Base-by-base conservation (phyloP, 2,888 invertebrate genomes). In the Acleris cristana region DNA sequence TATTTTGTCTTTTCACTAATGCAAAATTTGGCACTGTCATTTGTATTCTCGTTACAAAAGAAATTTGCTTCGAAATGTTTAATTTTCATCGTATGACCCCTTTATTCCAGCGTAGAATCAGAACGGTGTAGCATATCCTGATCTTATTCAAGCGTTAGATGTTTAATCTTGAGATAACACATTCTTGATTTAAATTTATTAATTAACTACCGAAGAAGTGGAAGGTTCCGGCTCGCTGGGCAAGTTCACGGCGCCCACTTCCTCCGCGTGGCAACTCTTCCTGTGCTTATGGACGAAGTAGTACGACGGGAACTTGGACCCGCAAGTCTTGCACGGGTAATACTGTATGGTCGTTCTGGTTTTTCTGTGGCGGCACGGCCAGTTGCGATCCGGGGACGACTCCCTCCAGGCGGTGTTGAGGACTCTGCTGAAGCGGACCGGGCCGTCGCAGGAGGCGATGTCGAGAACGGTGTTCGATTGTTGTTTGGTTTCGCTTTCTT, bases 281-380 rank as follows among this genome's bases (percentile, higher is more conserved):
- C 97, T 93, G 83, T 98, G 98, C 81, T 98, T 98, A 84, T 98
- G 98, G 26, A 98, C 98, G 90, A 98, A 98, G 89, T 98, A 98
- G 84, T 98, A 98, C 73, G 97, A 97, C 1, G 98, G 98, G 84
- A 98, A 98, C 85, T 98, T 98, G 76, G 95, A 96, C 21, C 98
- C 98, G 86, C 98, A 98, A 0, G 96, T 97, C 88, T 98, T 98
- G 88, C 98, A 98, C 0, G 98, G 98, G 88, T 98, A 98, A 90
- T 98, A 98, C 85, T 98, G 98, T 0, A 98, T 95, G 79, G 97
- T 96, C 85, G 97, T 94, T 62, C 87, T 78, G 94, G 89, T 95
- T 82, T 97, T 97, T 76, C 97, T 95, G 79, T 97, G 97, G 78
- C 98, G 97, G 84, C 97, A 97, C 76, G 97, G 95, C 77, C 97